A percentile compares a stretch with the other conserved stretches of the same genome.
Evolutionary conservation across 2,888 invertebrate species (phyloP).

Genomic region (Drosophila demipolita): DNA sequence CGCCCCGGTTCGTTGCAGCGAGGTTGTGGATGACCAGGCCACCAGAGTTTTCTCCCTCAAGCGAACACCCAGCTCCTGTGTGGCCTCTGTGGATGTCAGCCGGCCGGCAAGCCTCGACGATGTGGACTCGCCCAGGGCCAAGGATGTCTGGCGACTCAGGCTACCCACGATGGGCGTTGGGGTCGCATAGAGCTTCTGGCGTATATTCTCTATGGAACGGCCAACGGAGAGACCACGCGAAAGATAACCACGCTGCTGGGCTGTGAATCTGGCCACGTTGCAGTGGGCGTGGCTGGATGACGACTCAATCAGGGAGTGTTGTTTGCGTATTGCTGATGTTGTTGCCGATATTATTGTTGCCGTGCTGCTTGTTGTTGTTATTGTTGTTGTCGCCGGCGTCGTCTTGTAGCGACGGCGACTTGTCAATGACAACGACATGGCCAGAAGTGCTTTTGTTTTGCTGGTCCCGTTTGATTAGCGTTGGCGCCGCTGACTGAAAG

Average conservation of each 20-base stretch:
- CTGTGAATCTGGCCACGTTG: constrained; percentile 47
- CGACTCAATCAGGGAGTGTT: constrained; percentile 77
- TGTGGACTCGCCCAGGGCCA: constrained; percentile 47
- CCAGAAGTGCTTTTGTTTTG: background rate
- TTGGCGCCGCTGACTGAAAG: constrained; percentile 38
- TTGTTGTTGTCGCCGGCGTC: constrained; percentile 36
- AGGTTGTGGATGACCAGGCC: constrained; percentile 77
- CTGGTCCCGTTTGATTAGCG: constrained; percentile 51
- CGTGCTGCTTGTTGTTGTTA: constrained; percentile 14
- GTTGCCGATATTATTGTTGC: constrained; percentile 9
- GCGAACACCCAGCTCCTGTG: constrained; percentile 31
- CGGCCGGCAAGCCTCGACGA: constrained; percentile 27
- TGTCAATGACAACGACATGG: constrained; percentile 77
- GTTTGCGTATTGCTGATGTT: constrained; percentile 65
- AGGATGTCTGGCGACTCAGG: constrained; percentile 46
- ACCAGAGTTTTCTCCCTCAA: constrained; percentile 48
- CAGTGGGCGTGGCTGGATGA: constrained; percentile 40
- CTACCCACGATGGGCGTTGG: constrained; percentile 20
- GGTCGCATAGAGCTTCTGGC: constrained; percentile 64
- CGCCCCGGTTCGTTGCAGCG: constrained; percentile 46
- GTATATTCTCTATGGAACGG: constrained; percentile 75
- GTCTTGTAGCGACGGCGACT: constrained; percentile 78
- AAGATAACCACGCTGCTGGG: constrained; percentile 68
- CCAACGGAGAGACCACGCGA: constrained; percentile 79
- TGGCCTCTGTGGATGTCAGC: constrained; percentile 32